A percentile compares a stretch with the other conserved stretches of the same genome.
These are phyloP conservation scores for Anaspis maculata DNA, from an alignment of 2,888 invertebrate genomes.

Conservation along the genomic window DNA sequence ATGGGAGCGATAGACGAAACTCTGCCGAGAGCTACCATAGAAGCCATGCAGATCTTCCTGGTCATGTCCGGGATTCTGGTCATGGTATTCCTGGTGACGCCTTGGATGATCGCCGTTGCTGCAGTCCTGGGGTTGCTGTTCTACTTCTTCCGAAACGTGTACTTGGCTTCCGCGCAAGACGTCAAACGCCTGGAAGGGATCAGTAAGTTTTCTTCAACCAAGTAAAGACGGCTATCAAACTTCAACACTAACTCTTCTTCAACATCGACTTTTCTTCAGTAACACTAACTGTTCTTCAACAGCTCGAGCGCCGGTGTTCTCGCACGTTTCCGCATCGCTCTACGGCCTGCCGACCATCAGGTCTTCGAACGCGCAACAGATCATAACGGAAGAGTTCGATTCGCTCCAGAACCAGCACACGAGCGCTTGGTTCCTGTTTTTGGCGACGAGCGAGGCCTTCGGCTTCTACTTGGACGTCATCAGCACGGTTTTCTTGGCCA, in stretches of 20 bases:
- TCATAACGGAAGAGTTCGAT: slow-evolving; percentile 70
- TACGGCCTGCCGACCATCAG: slow-evolving; percentile 83
- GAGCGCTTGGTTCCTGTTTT: slow-evolving; percentile 52
- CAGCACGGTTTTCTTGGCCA: slow-evolving; percentile 52
- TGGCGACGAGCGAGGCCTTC: slow-evolving; percentile 54
- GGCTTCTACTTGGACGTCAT: slow-evolving; percentile 58
- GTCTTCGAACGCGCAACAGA: slow-evolving; percentile 62
- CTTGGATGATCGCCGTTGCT: slow-evolving; percentile 58
- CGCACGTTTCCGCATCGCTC: slow-evolving; percentile 80
- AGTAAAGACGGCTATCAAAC: no score
- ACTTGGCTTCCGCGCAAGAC: slow-evolving; percentile 63
- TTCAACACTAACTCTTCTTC: no score
- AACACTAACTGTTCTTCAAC: no score
- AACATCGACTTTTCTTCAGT: no score
- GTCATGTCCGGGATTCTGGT: slow-evolving; percentile 63
- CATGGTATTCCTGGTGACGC: slow-evolving; percentile 64
- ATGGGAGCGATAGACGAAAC: slow-evolving; percentile 71
- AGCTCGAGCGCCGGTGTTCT: slow-evolving; percentile 84
- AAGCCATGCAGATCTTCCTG: slow-evolving; percentile 57
- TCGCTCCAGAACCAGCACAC: slow-evolving; percentile 61
- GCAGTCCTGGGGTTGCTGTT: slow-evolving; percentile 55
- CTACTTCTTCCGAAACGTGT: slow-evolving; percentile 55
- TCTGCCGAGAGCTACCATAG: slow-evolving; percentile 56
- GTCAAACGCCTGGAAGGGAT: slow-evolving; percentile 57
- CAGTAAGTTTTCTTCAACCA: no score